Conservation (phyloP, 2,113 vertebrate species). For the Nycticryphes semicollaris region DNA sequence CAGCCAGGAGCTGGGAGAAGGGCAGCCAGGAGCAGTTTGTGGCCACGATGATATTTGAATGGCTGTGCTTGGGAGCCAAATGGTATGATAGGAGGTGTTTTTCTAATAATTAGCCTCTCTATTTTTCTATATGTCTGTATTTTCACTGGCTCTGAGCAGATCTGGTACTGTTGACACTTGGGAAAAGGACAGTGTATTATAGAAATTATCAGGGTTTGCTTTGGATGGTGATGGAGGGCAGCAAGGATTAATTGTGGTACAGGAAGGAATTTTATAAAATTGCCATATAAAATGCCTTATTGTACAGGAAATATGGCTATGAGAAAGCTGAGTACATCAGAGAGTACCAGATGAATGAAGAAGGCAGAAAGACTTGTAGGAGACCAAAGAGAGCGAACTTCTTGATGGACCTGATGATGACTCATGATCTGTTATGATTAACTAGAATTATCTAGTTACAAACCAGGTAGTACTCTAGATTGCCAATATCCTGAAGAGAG, state of each 20-base stretch:
- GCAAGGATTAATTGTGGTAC: neutral
- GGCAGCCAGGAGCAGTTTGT: neutral
- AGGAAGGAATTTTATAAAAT: neutral
- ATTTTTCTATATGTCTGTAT: neutral
- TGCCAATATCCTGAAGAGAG: neutral
- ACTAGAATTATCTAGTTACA: neutral
- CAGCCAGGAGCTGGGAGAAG: neutral
- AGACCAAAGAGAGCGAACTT: neutral
- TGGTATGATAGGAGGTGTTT: neutral
- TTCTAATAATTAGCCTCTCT: neutral
- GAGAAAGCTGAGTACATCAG: neutral
- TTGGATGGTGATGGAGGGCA: neutral
- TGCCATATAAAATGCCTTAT: neutral
- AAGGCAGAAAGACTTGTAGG: neutral
- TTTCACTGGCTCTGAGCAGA: neutral
- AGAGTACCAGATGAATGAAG: neutral
- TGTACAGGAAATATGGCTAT: neutral
- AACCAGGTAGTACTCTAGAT: neutral
- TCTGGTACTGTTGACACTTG: neutral
- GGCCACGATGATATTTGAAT: neutral
- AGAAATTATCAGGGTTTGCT: neutral
- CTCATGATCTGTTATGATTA: neutral
- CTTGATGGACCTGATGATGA: neutral
- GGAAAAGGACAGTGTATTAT: neutral
- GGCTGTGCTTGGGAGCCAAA: neutral